Evolutionary conservation across 2,888 invertebrate genomes (phyloP).

Genomic region (Megastigmus dorsalis): DNA sequence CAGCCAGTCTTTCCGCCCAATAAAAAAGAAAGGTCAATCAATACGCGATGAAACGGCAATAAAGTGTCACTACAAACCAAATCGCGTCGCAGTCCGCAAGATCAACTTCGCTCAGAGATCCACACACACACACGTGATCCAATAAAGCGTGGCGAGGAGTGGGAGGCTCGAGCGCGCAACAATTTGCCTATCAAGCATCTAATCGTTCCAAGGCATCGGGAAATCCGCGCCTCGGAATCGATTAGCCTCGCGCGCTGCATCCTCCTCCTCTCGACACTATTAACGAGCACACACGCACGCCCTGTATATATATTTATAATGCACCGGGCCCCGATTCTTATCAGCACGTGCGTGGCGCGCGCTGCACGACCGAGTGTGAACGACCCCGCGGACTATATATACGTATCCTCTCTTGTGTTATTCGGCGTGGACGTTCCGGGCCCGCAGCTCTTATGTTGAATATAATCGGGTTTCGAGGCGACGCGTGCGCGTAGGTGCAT

Average conservation of each 20-base stretch:
- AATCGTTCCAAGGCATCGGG: constrained; percentile 20
- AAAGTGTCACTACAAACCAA: constrained; percentile 16
- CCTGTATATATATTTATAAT: no score
- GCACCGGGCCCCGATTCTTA: not conserved
- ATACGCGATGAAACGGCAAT: constrained; percentile 29
- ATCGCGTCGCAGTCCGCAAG: not conserved
- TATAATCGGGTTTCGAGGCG: no score
- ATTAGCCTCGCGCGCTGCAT: constrained; percentile 16
- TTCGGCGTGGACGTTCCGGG: constrained; percentile 21
- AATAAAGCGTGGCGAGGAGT: no score
- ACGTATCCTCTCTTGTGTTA: not conserved
- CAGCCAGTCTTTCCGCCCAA: not conserved
- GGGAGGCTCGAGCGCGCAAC: constrained; percentile 12
- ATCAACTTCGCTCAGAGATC: not conserved
- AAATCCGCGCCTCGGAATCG: constrained; percentile 27
- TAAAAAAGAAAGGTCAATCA: constrained; percentile 33
- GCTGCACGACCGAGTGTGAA: no score
- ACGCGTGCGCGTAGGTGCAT: constrained; percentile 9
- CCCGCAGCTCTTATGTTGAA: no score
- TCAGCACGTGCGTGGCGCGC: no score
- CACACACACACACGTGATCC: no score
- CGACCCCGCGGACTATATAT: not conserved
- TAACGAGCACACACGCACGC: constrained; percentile 8
- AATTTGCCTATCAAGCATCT: constrained; percentile 40
- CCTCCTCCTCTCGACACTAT: not conserved